phyloP scores from a whole-genome alignment of 2,888 invertebrate species.

The Acleris cristana region DNA sequence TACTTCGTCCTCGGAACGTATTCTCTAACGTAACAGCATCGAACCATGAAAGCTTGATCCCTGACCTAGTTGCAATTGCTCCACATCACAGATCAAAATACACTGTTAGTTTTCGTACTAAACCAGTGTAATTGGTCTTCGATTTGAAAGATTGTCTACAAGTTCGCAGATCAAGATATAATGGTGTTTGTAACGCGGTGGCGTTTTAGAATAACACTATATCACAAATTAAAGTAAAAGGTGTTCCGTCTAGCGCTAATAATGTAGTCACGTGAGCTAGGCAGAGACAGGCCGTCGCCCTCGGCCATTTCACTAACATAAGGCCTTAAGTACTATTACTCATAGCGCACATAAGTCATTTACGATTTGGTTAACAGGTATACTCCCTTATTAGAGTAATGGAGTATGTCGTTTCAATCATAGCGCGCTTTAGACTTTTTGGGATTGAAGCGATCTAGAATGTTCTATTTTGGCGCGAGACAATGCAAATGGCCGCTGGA shows the following conservation, averaged over 20 bases:
- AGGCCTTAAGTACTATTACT: not conserved
- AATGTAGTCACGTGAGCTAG: constrained; percentile 51
- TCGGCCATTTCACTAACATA: not conserved
- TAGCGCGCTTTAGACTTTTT: not conserved
- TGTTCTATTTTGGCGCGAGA: constrained; percentile 34
- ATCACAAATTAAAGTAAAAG: constrained; percentile 43
- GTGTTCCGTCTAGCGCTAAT: constrained; percentile 55
- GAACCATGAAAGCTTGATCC: no score
- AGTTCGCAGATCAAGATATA: no score
- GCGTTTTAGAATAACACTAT: not conserved
- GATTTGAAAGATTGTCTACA: no score
- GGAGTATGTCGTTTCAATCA: no score
- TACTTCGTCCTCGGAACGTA: no score
- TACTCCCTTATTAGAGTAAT: not conserved
- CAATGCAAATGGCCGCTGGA: constrained; percentile 32
- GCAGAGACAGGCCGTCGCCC: constrained; percentile 37
- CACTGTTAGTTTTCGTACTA: no score
- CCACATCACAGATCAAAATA: no score
- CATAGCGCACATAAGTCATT: not conserved
- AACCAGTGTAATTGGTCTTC: no score
- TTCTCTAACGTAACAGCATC: no score
- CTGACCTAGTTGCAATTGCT: no score
- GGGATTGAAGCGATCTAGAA: constrained; percentile 1
- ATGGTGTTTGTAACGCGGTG: no score
- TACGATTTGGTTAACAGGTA: not conserved